Conservation (phyloP, 2,113 vertebrate species). For the Poecilia latipinna region DNA sequence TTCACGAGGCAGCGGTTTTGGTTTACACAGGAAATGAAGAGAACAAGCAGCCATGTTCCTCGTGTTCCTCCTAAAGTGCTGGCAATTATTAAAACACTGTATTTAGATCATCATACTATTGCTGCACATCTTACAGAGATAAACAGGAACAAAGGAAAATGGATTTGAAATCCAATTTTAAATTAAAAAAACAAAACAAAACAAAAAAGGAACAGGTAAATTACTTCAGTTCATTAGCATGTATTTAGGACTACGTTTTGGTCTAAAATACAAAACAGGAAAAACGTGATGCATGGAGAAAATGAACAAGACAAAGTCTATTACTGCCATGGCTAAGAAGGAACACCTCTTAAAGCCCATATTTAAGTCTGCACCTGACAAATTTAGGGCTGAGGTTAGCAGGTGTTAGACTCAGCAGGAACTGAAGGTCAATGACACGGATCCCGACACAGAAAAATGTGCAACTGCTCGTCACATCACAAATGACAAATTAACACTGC, state of each 20-base stretch:
- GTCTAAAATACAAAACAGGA: constrained; percentile 81
- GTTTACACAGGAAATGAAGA: not conserved
- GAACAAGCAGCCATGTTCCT: not conserved
- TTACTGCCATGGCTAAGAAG: constrained; percentile 75
- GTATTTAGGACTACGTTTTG: not conserved
- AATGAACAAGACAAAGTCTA: constrained; percentile 89
- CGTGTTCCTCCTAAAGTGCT: not conserved
- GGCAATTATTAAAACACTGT: not conserved
- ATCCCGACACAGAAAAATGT: constrained; percentile 71
- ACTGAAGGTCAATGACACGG: constrained; percentile 76
- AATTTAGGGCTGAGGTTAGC: constrained; percentile 72
- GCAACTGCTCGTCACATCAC: constrained; percentile 59
- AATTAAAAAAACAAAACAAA: not conserved
- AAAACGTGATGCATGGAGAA: constrained; percentile 83
- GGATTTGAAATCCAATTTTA: not conserved
- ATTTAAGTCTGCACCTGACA: constrained; percentile 74
- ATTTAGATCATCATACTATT: not conserved
- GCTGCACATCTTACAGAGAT: not conserved
- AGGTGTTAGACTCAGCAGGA: constrained; percentile 75
- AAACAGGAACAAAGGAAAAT: not conserved
- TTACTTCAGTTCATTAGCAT: not conserved
- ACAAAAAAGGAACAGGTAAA: constrained; percentile 61
- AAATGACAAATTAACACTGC: constrained; percentile 69
- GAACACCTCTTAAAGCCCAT: constrained; percentile 62
- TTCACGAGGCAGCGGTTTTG: not conserved